A percentile compares a stretch with the other conserved stretches of the same genome.
These are phyloP conservation scores for Pholis gunnellus DNA, from an alignment of 2,113 vertebrate species.

Conservation along the genomic window DNA sequence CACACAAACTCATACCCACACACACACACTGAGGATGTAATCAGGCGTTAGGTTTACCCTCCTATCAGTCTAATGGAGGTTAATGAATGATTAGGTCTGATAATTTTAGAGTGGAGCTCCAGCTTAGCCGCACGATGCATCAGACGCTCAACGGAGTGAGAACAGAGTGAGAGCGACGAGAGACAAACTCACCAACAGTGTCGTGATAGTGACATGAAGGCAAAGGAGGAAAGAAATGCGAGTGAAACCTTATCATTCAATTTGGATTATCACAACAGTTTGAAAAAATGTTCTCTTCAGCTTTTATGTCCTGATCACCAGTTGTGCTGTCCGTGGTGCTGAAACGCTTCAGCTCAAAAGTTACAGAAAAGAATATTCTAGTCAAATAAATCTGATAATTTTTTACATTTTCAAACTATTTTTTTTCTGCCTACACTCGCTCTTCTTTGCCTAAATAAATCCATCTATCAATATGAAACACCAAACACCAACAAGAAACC, in stretches of 20 bases:
- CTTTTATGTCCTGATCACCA: background rate
- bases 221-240: background rate
- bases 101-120: constrained; percentile 80
- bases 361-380: background rate
- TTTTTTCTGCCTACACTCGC: background rate
- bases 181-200: constrained; percentile 26
- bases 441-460: background rate
- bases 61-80: constrained; percentile 83
- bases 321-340: constrained; percentile 11
- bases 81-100: constrained; percentile 84
- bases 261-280: background rate
- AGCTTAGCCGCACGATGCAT: constrained; percentile 67
- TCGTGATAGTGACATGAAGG: background rate
- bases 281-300: background rate
- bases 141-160: constrained; percentile 55
- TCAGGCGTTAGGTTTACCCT: constrained; percentile 81
- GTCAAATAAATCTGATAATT: background rate
- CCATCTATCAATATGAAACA: background rate
- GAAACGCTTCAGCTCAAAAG: background rate
- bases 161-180: constrained; percentile 38
- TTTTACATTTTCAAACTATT: background rate
- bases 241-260: background rate
- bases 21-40: constrained; percentile 67
- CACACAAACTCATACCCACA: background rate
- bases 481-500: background rate